A percentile compares a stretch with the other conserved stretches of the same genome.
phyloP scores from a whole-genome alignment of 37 sponge, comb jelly and placozoan species.

The Beroe ovata region DNA sequence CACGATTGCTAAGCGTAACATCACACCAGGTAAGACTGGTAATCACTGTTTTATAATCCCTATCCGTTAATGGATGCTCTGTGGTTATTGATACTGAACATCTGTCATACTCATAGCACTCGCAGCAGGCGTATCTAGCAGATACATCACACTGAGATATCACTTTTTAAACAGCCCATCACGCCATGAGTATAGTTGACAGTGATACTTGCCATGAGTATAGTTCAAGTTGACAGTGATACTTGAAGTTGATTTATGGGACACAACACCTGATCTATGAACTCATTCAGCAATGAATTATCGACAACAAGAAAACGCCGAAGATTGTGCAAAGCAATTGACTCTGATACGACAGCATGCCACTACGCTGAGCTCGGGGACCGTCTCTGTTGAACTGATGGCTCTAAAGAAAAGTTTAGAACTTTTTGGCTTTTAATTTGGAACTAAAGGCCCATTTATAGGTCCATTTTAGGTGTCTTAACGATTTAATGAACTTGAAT shows the following conservation, averaged over 20 bases:
- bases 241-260: too few relatives aligned
- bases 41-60: background rate
- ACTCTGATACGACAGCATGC: background rate
- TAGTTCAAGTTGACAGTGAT: too few relatives aligned
- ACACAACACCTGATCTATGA: too few relatives aligned
- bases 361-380: background rate
- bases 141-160: too few relatives aligned
- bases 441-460: too few relatives aligned
- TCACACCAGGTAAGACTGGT: conserved; percentile 13
- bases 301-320: conserved; percentile 7
- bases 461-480: too few relatives aligned
- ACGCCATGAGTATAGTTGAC: too few relatives aligned
- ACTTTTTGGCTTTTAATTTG: conserved; percentile 28
- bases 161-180: too few relatives aligned
- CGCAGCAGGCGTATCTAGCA: too few relatives aligned
- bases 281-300: background rate
- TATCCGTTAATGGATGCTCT: background rate
- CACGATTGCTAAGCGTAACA: background rate
- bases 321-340: background rate
- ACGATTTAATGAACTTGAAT: too few relatives aligned
- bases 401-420: conserved; percentile 47
- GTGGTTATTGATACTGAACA: background rate
- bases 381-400: background rate
- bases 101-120: background rate
- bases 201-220: too few relatives aligned